Evolutionary conservation across 2,888 invertebrate genomes (phyloP), one percentile per base, ranked within the genome.

Genomic region (Cerceris rybyensis): DNA sequence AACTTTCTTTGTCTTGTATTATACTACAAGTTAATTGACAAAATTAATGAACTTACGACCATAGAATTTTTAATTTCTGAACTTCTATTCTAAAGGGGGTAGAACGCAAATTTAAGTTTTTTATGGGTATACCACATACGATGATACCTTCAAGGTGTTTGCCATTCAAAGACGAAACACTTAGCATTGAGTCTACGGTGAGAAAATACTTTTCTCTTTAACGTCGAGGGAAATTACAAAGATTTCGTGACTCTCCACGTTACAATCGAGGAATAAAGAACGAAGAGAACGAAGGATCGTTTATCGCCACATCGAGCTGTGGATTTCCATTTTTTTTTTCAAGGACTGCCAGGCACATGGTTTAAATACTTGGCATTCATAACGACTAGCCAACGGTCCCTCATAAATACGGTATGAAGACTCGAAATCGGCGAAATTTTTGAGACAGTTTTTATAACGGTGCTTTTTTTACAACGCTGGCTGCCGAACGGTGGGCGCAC

Each of bases 401-500:
- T 64, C 74, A 13, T 71, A 80, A 80, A 58, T 14, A 17, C 16
- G 11, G 52, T 2, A 16, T 28, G 13, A 5, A 5, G 7, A 7
- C 0, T 6, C 13, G 42, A 41, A 58, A 70, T 67, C 69, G 50
- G n/a, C 46, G 71, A 14, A 66, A 42, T 70, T 78, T 78, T 70
- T 72, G 61, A 60, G 60, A 66, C 65, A 73, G 16, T 70, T 77
- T 74, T 71, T 81, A 66, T 16, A 79, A 63, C 64, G 28, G 54
- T 42, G 16, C 13, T 5, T 7, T 70, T 42, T 80, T 70, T 49
- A 59, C 52, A 41, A 14, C 52, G 9, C 43, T 39, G 39, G 6
- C 6, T n/a, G 17, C n/a, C 9, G 13, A 16, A n/a, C 43, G 61
- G 41, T 49, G 7, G 13, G 0, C 52, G 17, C 64, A 41, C n/a